Evolutionary conservation across 2,888 invertebrate species (phyloP), one percentile per base, ranked within the genome.

Genomic region (Papilio demoleus): DNA sequence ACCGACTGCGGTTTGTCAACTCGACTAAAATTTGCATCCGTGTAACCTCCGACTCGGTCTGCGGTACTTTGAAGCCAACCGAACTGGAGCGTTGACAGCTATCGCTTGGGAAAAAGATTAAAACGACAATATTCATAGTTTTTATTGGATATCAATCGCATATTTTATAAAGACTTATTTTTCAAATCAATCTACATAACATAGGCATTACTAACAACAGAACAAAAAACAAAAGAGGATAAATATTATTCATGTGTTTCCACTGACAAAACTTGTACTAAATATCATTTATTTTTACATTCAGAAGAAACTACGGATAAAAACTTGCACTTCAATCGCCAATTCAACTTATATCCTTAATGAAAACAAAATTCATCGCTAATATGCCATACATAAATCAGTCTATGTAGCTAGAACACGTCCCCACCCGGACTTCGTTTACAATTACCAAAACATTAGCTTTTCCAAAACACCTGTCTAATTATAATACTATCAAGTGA

Each of bases 21-120:
- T 47, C 58, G 58, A 68, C 45, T 68, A 38, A 34, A 68, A 68
- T 68, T 68, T 68, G 64, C 64, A 64, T 68, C 45, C 45, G 38
- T 24, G 64, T 68, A 68, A 68, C 68, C 68, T 22, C 58, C 9
- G 56, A 58, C 42, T 38, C 58, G 34, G 19, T 50, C 45, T 40
- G 67, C 38, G 40, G 67, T 36, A 42, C 67, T 62, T 58, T 50
- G 17, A 14, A 58, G 53, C 27, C n/a, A 31, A 56, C 31, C 8
- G 31, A 56, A 56, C 53, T 31, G 31, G 31, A 31, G 31, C 17
- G 31, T 31, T 56, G 17, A 56, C 53, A 31, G 31, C 14, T 50
- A 24, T 8, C 27, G 9, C 2, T 31, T 14, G n/a, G 31, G 31
- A 9, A 31, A 53, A 56, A 56, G 53, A 17, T 31, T 31, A 31